These are phyloP conservation scores for Beris morrisii DNA, from an alignment of 2,888 invertebrate genomes.

Conservation along the genomic window DNA sequence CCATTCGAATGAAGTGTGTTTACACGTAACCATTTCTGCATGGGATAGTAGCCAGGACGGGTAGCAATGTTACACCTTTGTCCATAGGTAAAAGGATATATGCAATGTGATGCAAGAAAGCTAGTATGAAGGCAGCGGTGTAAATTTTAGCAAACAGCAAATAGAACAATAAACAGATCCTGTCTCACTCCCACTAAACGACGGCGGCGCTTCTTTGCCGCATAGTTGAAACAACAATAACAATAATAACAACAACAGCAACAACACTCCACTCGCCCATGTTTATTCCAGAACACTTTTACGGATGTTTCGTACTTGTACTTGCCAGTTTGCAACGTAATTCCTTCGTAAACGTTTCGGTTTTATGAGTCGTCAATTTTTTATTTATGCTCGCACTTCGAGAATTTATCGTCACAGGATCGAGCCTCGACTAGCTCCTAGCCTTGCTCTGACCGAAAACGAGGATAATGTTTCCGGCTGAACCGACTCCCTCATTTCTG, in stretches of 20 bases:
- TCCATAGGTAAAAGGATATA: constrained; percentile 20
- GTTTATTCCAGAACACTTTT: constrained; percentile 8
- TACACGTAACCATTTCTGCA: constrained; percentile 27
- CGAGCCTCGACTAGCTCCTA: constrained; percentile 4
- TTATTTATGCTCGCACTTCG: constrained; percentile 35
- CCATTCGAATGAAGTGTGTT: constrained; percentile 31
- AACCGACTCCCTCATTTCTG: constrained; percentile 16
- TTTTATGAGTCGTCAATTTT: constrained; percentile 38
- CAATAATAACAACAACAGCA: not conserved
- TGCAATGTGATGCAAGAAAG: constrained; percentile 26
- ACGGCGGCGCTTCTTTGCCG: constrained; percentile 5
- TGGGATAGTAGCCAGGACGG: constrained; percentile 2
- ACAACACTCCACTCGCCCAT: not conserved
- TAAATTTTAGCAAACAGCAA: constrained; percentile 29
- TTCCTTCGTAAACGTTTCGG: constrained; percentile 35
- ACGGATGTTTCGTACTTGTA: constrained; percentile 16
- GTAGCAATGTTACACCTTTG: not conserved
- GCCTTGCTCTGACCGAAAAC: not conserved
- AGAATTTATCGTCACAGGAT: constrained; percentile 33
- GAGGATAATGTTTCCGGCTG: constrained; percentile 2
- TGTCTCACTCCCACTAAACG: not conserved
- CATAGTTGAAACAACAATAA: not conserved
- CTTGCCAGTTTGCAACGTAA: constrained; percentile 22
- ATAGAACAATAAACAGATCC: constrained; percentile 26
- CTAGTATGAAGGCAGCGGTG: constrained; percentile 13